These are phyloP conservation scores for Simalia tracyae DNA, from an alignment of 2,797 vertebrate genomes.

Conservation along the genomic window DNA sequence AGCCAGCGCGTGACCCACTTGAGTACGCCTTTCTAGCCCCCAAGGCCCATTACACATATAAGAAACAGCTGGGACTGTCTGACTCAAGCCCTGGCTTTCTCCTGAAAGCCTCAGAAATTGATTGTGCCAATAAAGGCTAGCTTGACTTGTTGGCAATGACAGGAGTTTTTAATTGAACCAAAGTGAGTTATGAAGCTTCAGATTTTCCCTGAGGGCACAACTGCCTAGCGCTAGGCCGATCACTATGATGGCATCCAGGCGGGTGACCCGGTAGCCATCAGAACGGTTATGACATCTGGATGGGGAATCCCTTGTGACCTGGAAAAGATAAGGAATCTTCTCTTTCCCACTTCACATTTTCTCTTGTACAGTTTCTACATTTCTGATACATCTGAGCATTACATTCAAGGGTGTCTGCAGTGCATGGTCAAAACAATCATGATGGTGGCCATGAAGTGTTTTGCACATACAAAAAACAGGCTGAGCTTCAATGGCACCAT, in stretches of 20 bases:
- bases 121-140: not conserved
- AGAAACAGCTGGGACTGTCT: not conserved
- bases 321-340: not conserved
- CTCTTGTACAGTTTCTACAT: not conserved
- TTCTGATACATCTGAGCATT: not conserved
- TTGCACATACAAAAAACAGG: too few relatives aligned
- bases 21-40: not conserved
- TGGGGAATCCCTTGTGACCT: not conserved
- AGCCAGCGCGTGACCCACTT: not conserved
- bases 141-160: not conserved
- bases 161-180: not conserved
- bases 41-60: not conserved
- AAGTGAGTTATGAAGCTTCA: not conserved
- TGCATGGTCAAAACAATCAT: too few relatives aligned
- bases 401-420: too few relatives aligned
- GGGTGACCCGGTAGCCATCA: not conserved
- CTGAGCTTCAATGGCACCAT: too few relatives aligned
- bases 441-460: too few relatives aligned
- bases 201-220: not conserved
- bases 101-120: not conserved
- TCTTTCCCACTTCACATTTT: not conserved
- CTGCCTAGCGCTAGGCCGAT: not conserved
- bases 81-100: not conserved
- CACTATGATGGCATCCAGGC: not conserved
- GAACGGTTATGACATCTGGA: not conserved